These are phyloP conservation scores for Clostera curtula DNA, from an alignment of 2,888 invertebrate genomes.

Conservation along the genomic window DNA sequence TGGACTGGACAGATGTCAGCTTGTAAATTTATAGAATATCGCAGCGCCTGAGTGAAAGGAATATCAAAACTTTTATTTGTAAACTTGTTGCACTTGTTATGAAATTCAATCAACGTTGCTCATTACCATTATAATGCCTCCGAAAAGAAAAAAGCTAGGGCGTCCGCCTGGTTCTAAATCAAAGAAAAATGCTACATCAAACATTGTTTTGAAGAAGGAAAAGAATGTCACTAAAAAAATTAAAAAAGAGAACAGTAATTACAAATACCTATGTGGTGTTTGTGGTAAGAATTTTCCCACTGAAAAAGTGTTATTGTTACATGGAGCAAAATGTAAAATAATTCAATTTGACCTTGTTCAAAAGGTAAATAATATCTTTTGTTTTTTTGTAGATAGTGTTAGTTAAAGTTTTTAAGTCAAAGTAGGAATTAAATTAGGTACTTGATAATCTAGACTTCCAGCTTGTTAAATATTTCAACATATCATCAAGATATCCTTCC, in stretches of 20 bases:
- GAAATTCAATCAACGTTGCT: constrained; percentile 11
- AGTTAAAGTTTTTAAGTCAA: too few relatives aligned
- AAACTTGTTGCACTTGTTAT: constrained; percentile 29
- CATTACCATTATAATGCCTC: constrained; percentile 38
- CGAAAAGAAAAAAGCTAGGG: constrained; percentile 41
- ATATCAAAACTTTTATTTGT: constrained; percentile 53
- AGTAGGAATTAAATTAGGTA: too few relatives aligned
- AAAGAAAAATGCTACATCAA: constrained; percentile 20
- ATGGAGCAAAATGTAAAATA: constrained; percentile 10
- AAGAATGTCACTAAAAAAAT: constrained; percentile 4
- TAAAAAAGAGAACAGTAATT: not conserved
- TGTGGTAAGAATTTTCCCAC: constrained; percentile 14
- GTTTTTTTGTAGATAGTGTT: too few relatives aligned
- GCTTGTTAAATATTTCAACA: too few relatives aligned
- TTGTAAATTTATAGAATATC: constrained; percentile 6
- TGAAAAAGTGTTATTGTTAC: constrained; percentile 10
- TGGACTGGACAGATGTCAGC: constrained; percentile 13
- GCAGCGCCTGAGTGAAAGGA: constrained; percentile 66
- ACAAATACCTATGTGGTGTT: constrained; percentile 12
- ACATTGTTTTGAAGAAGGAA: constrained; percentile 7
- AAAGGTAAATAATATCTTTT: constrained; percentile 18
- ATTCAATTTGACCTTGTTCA: constrained; percentile 6
- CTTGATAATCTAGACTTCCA: too few relatives aligned
- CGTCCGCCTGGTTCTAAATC: constrained; percentile 37
- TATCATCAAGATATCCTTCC: too few relatives aligned